Base-by-base conservation (phyloP, 2,113 vertebrate species). In the Circaetus gallicus region DNA sequence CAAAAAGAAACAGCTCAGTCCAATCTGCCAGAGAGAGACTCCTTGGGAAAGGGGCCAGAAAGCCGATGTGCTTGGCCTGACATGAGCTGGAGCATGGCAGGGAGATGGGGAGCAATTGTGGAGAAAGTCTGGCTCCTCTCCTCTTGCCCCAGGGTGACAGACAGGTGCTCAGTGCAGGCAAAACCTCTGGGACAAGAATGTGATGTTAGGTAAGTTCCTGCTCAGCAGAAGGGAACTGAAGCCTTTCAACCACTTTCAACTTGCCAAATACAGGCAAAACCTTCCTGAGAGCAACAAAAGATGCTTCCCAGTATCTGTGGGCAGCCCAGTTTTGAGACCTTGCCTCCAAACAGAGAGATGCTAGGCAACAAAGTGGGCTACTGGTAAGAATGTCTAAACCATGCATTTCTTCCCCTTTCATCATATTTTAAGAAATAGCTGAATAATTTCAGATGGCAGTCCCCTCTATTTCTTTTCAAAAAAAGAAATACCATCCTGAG, bases 51-150 rank as follows among this genome's bases (percentile, higher is more conserved):
- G n/a, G 5, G 22, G 31, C 38, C 58, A 84, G 47, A 71, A 81
- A 73, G 5, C 10, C 3, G 1, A 11, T 1, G 5, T 50, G 22
- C 38, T 59, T 63, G 29, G 61, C 77, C 59, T 6, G 4, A 1
- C 5, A 3, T 13, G 38, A 89, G 22, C 12, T 21, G 55, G 16
- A 84, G 13, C n/a, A 42, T 19, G 16, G 29, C 24, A 53, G 29
- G 7, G 42, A 78, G 22, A 11, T 34, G 13, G 42, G 42, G 14
- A 89, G 24, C 3, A 55, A 12, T 28, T 43, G 61, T 2, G 6
- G 26, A 71, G 28, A 24, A 79, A 72, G 3, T 56, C 61, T 87
- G 56, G 15, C 47, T 86, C n/a, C 36, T 76, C 6, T 69, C 9
- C 29, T 89, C 36, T 47, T 6, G 0, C 16, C 40, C 12, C 34